These are phyloP conservation scores for Nestor notabilis DNA, from an alignment of 2,113 vertebrate species.

Conservation along the genomic window DNA sequence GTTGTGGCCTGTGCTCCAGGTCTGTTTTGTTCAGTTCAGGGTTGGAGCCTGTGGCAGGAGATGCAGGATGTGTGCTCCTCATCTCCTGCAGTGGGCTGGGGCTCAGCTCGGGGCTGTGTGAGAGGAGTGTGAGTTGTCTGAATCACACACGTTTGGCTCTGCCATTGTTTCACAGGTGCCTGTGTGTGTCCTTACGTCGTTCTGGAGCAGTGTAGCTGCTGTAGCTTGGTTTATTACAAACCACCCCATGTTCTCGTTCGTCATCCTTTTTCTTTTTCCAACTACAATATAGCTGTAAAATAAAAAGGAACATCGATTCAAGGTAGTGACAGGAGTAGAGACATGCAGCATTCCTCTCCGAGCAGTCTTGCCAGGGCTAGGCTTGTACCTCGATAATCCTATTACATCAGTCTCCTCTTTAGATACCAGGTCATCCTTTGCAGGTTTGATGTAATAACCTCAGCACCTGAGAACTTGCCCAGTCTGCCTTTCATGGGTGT, in stretches of 20 bases:
- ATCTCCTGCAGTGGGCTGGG: neutral
- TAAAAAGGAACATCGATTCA: rapidly evolving
- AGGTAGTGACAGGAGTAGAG: neutral
- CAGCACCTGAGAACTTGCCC: neutral
- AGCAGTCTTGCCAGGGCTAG: neutral
- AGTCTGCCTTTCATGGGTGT: neutral
- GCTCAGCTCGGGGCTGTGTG: neutral
- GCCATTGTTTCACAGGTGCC: neutral
- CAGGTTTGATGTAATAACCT: constrained; percentile 31
- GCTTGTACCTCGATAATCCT: constrained; percentile 26
- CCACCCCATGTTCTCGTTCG: neutral
- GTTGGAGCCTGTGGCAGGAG: neutral
- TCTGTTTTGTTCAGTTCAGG: neutral
- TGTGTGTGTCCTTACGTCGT: neutral
- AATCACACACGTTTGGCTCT: neutral
- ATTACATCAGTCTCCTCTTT: constrained; percentile 33
- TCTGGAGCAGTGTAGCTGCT: neutral
- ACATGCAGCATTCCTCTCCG: neutral
- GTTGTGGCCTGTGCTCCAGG: neutral
- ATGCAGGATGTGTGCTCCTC: neutral
- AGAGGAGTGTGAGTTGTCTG: neutral
- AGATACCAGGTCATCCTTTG: neutral
- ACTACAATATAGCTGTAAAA: neutral
- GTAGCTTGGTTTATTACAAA: neutral
- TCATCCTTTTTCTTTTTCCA: neutral